Evolutionary conservation across 2,113 vertebrate species (phyloP).

Genomic region (Tenebrosternarchus preto): DNA sequence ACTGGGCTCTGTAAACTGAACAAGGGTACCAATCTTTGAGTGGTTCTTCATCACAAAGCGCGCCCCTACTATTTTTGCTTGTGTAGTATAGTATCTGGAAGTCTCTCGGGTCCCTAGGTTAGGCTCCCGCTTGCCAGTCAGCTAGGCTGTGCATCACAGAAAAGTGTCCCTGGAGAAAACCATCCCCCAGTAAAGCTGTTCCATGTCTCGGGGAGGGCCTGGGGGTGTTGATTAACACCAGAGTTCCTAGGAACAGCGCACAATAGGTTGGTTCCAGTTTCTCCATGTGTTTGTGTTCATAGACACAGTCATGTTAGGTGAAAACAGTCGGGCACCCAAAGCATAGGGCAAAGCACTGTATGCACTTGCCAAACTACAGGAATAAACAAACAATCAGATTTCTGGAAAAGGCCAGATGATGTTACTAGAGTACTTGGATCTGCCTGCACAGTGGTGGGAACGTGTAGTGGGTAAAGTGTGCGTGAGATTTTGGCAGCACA

Average conservation of each 20-base stretch:
- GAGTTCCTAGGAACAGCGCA: constrained; percentile 41
- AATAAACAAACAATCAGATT: not conserved
- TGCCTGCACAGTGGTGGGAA: constrained; percentile 13
- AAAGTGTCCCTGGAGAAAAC: constrained; percentile 52
- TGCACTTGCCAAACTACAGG: not conserved
- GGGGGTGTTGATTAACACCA: constrained; percentile 49
- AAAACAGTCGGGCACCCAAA: not conserved
- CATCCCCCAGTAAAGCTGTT: constrained; percentile 57
- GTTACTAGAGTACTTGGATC: not conserved
- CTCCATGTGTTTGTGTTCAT: not conserved
- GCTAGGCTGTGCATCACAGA: constrained; percentile 53
- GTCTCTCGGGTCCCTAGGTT: constrained; percentile 49
- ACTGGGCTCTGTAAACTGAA: not conserved
- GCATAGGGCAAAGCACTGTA: not conserved
- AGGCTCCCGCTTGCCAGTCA: constrained; percentile 47
- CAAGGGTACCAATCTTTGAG: constrained; percentile 12
- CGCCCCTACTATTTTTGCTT: constrained; percentile 36
- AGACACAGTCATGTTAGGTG: not conserved
- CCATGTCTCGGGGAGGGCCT: constrained; percentile 55
- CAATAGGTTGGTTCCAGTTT: constrained; percentile 29
- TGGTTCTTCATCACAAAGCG: constrained; percentile 14
- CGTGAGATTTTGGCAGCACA: constrained; percentile 37
- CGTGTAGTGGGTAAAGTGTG: not conserved
- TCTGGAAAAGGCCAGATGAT: no score
- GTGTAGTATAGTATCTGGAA: constrained; percentile 37